Conservation (phyloP, 2,888 invertebrate species). For the Panzeria rudis region DNA sequence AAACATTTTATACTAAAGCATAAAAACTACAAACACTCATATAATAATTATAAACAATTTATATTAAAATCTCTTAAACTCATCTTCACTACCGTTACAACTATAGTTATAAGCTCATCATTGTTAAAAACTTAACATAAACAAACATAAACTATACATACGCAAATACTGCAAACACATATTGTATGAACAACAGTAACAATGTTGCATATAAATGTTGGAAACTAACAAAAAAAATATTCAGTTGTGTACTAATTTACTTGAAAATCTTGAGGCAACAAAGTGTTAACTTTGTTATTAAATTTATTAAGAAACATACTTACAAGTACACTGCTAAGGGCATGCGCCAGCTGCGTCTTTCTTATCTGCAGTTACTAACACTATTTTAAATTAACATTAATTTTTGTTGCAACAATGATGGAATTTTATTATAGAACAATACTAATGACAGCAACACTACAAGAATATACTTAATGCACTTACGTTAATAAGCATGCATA, state of each 20-base stretch:
- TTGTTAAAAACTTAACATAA: neutral
- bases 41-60: slow-evolving; percentile 47
- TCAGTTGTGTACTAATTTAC: neutral
- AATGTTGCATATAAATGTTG: neutral
- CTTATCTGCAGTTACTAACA: neutral
- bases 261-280: neutral
- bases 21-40: slow-evolving; percentile 9
- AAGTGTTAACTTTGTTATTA: neutral
- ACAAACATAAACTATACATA: neutral
- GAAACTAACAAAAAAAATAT: neutral
- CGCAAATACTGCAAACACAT: neutral
- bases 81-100: slow-evolving; percentile 40
- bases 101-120: slow-evolving; percentile 49
- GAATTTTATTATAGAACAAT: neutral
- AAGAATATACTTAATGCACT: neutral
- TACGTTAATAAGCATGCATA: neutral
- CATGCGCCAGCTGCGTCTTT: neutral
- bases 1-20: slow-evolving; percentile 22
- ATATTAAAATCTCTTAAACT: slow-evolving; percentile 54
- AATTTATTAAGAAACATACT: neutral
- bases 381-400: neutral
- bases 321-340: neutral
- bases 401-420: neutral
- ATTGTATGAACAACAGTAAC: neutral
- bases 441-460: neutral